Base-by-base conservation (phyloP, 2,797 vertebrate genomes). In the Falco columbarius region DNA sequence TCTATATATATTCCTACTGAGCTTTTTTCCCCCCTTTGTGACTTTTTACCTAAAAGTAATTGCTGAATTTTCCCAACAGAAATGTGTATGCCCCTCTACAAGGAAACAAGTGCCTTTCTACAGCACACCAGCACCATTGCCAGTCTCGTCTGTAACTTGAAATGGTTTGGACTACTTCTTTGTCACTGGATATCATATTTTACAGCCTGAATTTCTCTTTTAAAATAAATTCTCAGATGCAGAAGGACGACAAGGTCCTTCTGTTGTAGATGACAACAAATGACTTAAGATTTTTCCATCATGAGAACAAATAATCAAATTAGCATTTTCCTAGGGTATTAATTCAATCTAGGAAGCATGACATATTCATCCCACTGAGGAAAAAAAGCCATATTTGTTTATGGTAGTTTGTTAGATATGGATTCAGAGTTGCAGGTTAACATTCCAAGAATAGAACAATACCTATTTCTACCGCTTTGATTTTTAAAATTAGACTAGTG, bases 41-140 rank as follows among this genome's bases (percentile, higher is more conserved):
- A 38, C 13, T 54, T 70, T 91, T 92, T 91, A 75, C 83, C 79
- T 67, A 12, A 56, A 93, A 85, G 36, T 7, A 86, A 27, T 67
- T 68, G 74, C 26, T 82, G 34, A 58, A 58, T 93, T 86, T 91
- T 83, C 75, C 71, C 62, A 5, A 44, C 86, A 66, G 73, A 87
- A 71, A 40, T 1, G 5, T 26, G 23, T 52, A 42, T 61, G 42
- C 3, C 6, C 17, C 24, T 66, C 44, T 66, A 2, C n/a, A 72
- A 47, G 23, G 36, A 77, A 54, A 29, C 16, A 30, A 36, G 21
- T 30, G 55, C 7, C 14, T 71, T 81, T 40, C 79, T 83, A 40
- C 49, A 58, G 70, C 3, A 14, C 22, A 7, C 12, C 79, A 17
- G 5, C 4, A 20, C 14, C 51, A 18, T 36, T n/a, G 27, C 46